Evolutionary conservation across 1,140 invertebrate species (phyloP), one percentile per base, ranked within the genome.

Genomic region (Hesperophylax magnus): DNA sequence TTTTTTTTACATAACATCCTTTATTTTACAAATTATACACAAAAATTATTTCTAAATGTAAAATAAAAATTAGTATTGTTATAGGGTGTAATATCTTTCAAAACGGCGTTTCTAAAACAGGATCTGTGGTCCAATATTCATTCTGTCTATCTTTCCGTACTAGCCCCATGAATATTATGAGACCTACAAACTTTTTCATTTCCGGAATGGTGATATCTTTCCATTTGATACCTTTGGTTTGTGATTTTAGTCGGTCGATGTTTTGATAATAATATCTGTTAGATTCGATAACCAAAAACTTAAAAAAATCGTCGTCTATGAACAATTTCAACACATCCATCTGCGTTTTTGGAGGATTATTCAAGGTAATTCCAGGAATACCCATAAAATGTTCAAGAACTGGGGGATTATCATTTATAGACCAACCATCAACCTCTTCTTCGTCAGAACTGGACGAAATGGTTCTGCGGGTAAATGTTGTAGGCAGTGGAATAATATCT

Each of bases 361-460:
- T 39, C n/a, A 27, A 39, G 47, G 31, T 72, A n/a, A 72, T 72
- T 34, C 69, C 69, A 18, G 69, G 69, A 39, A 27, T 15, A 39
- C 69, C 69, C 34, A 72, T 47, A 72, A 72, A 72, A 15, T 72
- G 31, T 47, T 72, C 69, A 27, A 72, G 47, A 39, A 72, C 69
- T 27, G 69, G 39, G 31, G 69, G 69, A 72, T 72, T 72, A 27
- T 72, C 69, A 17, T 15, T 27, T 39, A 39, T 39, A 39, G 69
- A 72, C 69, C 69, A 72, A 18, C 47, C 69, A 39, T 72, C 69
- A 39, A 15, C 39, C 17, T 72, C 69, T 39, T 72, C 69, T 14
- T 27, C 31, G 47, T 72, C 69, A 22, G 69, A 72, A 27, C 27
- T 72, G n/a, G 69, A 72, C n/a, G 69, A 72, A 72, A 72, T 72